Base-by-base conservation (phyloP, 2,113 vertebrate species). In the Prolemur simus region DNA sequence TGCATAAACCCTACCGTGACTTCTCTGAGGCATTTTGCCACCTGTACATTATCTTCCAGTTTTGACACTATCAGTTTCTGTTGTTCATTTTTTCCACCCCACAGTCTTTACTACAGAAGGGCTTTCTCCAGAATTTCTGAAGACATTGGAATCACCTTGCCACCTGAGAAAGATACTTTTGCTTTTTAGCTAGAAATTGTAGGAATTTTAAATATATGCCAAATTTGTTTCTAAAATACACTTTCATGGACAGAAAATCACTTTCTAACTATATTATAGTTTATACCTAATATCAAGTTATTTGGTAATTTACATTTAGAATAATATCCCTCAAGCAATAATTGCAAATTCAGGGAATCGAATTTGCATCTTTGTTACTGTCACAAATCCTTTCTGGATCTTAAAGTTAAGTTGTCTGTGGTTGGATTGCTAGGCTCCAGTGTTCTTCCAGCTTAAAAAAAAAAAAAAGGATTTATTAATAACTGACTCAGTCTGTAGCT, bases 211-310 rank as follows among this genome's bases (percentile, higher is more conserved):
- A 88, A 78, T 58, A 32, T 25, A 66, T 42, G 27, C n/a, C 39
- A 52, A 86, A 83, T 89, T 89, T 93, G 20, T 97, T 94, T 83
- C 77, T 86, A 69, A 68, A 89, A 52, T 64, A 27, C 4, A 86
- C n/a, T 39, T 77, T 84, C 93, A 47, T 1, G 54, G 42, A 21
- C 49, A 74, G 63, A 49, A 94, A 91, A 18, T 21, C 27, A 66
- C 34, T 66, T 82, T 88, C 39, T 93, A 32, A 49, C 47, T 83
- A 3, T 71, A 13, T 63, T 68, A 25, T 60, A n/a, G 4, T 56
- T 77, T 88, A 45, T 68, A 49, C 5, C 8, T 29, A 68, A 42
- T 42, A 74, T n/a, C 27, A 82, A 11, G 5, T 27, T 64, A n/a
- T 80, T 58, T 80, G 14, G 58, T 42, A 39, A 49, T 3, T 21